These are phyloP conservation scores for Andricus grossulariae DNA, from an alignment of 1,140 invertebrate species.

Conservation along the genomic window DNA sequence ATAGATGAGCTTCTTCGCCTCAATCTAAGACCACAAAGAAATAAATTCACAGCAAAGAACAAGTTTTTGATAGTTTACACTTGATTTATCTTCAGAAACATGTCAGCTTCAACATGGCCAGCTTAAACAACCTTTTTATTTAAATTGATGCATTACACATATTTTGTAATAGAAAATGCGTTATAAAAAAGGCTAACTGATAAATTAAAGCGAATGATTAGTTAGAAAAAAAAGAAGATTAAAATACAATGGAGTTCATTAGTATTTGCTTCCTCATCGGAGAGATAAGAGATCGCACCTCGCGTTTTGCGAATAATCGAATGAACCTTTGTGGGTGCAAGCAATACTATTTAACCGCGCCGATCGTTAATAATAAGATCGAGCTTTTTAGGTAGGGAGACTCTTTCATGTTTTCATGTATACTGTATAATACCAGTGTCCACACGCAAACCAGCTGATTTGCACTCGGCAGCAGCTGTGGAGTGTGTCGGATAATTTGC, in stretches of 20 bases:
- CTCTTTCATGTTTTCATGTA: background rate
- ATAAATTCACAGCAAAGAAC: background rate
- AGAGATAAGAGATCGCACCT: no score
- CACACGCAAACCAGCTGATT: constrained; percentile 46
- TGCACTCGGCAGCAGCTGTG: constrained; percentile 51
- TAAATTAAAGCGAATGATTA: no score
- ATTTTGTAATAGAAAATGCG: no score
- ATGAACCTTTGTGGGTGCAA: background rate
- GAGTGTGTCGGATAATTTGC: constrained; percentile 52
- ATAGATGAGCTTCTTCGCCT: constrained; percentile 4
- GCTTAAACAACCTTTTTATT: no score
- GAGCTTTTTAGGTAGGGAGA: background rate
- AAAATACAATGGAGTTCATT: no score
- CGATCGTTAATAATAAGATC: constrained; percentile 13
- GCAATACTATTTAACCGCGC: constrained; percentile 8
- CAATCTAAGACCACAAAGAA: constrained; percentile 6
- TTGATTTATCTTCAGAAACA: no score
- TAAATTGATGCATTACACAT: no score
- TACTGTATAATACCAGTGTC: background rate
- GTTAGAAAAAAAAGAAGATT: no score
- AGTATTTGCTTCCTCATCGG: no score
- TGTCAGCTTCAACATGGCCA: no score
- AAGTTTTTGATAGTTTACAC: no score
- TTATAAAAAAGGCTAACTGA: no score
- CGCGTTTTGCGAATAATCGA: background rate